Percentiles rank a stretch among this genome's conserved stretches.
Conservation (phyloP, 2,113 vertebrate species). For the Sterrhoptilus dennistouni region DNA sequence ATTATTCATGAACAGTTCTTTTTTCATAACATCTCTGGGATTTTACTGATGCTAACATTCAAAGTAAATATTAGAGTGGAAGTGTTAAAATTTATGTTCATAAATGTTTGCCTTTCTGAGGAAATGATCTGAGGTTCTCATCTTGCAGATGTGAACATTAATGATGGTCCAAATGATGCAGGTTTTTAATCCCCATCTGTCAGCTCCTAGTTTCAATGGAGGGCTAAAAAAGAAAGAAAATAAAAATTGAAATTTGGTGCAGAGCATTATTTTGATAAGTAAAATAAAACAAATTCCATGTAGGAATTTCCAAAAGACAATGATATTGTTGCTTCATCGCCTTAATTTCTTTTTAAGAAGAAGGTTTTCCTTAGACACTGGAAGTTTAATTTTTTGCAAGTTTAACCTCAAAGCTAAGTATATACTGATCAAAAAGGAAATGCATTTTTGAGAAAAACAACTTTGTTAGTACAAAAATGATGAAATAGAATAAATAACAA, state of each 20-base stretch:
- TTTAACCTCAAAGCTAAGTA: background rate
- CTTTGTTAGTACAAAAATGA: background rate
- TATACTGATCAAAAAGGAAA: background rate
- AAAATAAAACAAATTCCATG: background rate
- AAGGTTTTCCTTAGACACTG: background rate
- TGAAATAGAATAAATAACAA: background rate
- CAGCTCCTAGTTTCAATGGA: background rate
- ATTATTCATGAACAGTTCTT: background rate
- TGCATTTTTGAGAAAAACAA: background rate
- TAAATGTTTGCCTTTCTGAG: background rate
- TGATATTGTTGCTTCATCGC: background rate
- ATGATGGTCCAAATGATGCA: background rate
- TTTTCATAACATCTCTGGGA: background rate
- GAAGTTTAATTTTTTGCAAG: background rate
- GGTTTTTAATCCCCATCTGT: background rate
- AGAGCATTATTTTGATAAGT: background rate
- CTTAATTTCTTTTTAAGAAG: background rate
- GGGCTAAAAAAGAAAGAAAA: background rate
- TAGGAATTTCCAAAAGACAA: background rate
- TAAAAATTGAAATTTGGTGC: background rate
- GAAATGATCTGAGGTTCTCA: background rate
- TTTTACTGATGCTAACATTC: background rate
- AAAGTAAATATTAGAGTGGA: constrained; percentile 18
- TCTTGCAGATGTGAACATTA: background rate
- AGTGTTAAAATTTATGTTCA: background rate